phyloP scores from a whole-genome alignment of 2,797 vertebrate genomes.

The Spinus pinus region DNA sequence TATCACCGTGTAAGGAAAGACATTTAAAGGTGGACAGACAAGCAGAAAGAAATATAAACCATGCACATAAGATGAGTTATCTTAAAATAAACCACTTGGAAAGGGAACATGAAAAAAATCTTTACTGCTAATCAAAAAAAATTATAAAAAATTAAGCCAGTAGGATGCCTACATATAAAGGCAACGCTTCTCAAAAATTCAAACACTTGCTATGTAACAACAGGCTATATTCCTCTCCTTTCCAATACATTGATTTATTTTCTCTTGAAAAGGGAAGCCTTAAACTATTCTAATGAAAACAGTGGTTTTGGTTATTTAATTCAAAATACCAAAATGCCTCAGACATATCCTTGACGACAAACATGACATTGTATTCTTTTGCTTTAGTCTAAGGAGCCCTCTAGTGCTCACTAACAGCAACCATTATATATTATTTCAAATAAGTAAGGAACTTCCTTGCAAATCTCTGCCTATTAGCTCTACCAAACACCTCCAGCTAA shows the following conservation, averaged over 20 bases:
- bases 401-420: constrained; percentile 51
- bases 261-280: not conserved
- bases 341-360: not conserved
- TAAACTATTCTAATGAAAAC: not conserved
- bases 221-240: not conserved
- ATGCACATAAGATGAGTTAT: not conserved
- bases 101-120: not conserved
- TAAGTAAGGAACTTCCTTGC: not conserved
- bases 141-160: not conserved
- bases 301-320: not conserved
- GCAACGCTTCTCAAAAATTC: not conserved
- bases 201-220: not conserved
- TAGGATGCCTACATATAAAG: not conserved
- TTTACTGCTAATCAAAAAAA: constrained; percentile 39
- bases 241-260: not conserved
- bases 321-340: not conserved
- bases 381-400: constrained; percentile 63
- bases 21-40: not conserved
- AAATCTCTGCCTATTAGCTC: not conserved
- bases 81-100: not conserved
- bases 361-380: not conserved
- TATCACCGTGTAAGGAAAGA: not conserved
- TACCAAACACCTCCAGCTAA: not conserved
- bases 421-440: not conserved
- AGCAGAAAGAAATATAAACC: not conserved